A percentile compares a stretch with the other conserved stretches of the same genome.
These are phyloP conservation scores for Python bivittatus DNA, from an alignment of 2,113 vertebrate species.

Conservation along the genomic window DNA sequence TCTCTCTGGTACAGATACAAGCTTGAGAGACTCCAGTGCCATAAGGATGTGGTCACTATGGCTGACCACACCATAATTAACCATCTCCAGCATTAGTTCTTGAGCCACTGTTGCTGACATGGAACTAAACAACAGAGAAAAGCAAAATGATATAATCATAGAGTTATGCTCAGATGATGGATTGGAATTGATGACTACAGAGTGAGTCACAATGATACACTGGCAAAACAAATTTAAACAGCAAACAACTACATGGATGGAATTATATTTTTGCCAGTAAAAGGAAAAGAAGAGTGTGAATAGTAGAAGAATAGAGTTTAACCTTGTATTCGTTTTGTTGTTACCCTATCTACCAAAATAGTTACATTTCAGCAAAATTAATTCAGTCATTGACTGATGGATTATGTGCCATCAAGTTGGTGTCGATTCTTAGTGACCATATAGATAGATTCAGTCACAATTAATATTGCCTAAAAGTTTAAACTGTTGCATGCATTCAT, in stretches of 20 bases:
- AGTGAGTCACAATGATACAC: background rate
- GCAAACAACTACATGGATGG: background rate
- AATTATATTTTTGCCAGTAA: background rate
- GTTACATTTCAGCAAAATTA: background rate
- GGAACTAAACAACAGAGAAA: background rate
- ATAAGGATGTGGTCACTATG: background rate
- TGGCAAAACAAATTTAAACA: background rate
- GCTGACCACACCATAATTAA: constrained; percentile 5
- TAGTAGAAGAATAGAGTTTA: background rate
- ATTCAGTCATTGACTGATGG: background rate
- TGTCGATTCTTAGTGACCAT: background rate
- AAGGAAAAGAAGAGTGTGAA: background rate
- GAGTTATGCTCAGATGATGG: background rate
- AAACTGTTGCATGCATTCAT: background rate
- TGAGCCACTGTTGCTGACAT: background rate
- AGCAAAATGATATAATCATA: background rate
- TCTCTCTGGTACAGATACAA: background rate
- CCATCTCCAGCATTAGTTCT: background rate
- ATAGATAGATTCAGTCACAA: background rate
- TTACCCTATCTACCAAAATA: background rate
- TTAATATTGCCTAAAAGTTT: too few relatives aligned
- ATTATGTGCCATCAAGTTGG: background rate
- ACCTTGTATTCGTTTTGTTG: background rate
- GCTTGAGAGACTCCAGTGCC: background rate
- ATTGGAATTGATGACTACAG: background rate